Conservation (phyloP, 2,113 vertebrate genomes). For the Actenoides lindsayi region DNA sequence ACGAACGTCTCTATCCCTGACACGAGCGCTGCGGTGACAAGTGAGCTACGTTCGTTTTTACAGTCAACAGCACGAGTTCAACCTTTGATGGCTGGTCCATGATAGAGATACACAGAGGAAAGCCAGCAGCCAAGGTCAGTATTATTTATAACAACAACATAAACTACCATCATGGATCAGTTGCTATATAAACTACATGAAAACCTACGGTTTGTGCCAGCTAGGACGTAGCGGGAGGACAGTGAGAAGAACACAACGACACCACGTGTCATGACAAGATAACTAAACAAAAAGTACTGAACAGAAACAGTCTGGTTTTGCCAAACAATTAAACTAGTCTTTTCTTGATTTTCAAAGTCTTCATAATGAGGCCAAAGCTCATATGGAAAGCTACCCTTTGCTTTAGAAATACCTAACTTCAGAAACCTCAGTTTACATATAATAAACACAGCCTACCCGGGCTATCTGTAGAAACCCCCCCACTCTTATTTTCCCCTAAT, state of each 20-base stretch:
- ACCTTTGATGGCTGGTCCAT: neutral
- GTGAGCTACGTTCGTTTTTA: neutral
- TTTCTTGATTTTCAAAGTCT: neutral
- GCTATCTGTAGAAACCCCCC: neutral
- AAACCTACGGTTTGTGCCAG: neutral
- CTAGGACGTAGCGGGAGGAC: neutral
- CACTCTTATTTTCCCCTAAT: neutral
- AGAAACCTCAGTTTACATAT: neutral
- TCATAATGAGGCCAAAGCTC: neutral
- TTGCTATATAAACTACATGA: neutral
- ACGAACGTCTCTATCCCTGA: neutral
- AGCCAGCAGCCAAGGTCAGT: conserved; percentile 33
- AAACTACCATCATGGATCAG: neutral
- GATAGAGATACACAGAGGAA: neutral
- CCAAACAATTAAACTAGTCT: neutral
- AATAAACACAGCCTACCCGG: neutral
- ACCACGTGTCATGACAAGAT: neutral
- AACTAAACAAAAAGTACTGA: neutral
- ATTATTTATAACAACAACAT: neutral
- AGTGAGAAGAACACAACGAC: neutral
- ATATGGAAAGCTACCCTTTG: neutral
- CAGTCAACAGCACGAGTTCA: neutral
- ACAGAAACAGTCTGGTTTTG: neutral
- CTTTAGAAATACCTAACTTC: neutral
- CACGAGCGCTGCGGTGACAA: neutral